A percentile compares a stretch with the other conserved stretches of the same genome.
Conservation (phyloP, 2,888 invertebrate species). For the Augochlorella aurata region DNA sequence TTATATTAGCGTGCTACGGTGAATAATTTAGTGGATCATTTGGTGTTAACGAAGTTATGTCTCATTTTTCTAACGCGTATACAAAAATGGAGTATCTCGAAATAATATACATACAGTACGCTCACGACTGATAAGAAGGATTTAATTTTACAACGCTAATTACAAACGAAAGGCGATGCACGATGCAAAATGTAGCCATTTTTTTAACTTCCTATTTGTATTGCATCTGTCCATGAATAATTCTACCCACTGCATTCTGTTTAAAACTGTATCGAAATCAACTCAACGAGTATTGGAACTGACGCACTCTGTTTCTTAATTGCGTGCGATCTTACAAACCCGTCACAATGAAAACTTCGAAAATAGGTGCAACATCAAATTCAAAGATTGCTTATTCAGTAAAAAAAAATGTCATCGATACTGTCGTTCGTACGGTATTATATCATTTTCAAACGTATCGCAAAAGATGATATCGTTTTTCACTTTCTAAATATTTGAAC, state of each 20-base stretch:
- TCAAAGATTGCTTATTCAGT: no score
- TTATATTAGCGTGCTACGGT: not conserved
- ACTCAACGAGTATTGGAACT: constrained; percentile 6
- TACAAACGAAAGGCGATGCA: not conserved
- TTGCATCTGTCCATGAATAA: not conserved
- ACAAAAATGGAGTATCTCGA: not conserved
- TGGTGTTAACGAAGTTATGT: not conserved
- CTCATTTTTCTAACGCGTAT: not conserved
- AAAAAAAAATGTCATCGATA: no score
- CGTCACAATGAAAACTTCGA: no score
- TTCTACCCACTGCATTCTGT: constrained; percentile 11
- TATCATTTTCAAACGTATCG: not conserved
- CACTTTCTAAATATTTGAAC: not conserved
- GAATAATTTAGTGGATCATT: not conserved
- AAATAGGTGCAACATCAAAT: no score
- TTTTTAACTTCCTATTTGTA: not conserved
- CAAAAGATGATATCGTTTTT: not conserved
- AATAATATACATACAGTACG: not conserved
- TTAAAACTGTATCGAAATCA: not conserved
- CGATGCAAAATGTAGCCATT: not conserved
- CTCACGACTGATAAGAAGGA: not conserved
- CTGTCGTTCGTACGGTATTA: not conserved
- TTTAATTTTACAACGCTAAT: not conserved
- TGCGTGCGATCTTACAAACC: no score
- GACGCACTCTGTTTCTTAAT: not conserved